A percentile compares a stretch with the other conserved stretches of the same genome.
phyloP scores from a whole-genome alignment of 2,113 vertebrate species.

The Steatornis caripensis region DNA sequence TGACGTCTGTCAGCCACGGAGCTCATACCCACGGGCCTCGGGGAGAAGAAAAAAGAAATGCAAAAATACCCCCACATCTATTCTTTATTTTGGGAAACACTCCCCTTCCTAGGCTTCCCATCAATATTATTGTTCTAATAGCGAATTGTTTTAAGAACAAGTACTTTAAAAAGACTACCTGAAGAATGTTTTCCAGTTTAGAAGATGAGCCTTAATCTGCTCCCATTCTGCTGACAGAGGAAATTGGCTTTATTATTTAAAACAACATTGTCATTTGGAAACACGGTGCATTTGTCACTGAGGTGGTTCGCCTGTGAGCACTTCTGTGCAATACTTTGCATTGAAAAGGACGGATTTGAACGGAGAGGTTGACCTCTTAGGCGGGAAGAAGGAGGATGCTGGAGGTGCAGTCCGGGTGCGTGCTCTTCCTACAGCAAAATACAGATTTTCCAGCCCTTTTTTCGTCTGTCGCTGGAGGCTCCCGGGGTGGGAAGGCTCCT shows the following conservation, averaged over 20 bases:
- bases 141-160: background rate
- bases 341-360: background rate
- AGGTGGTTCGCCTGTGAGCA: background rate
- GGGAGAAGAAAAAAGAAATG: background rate
- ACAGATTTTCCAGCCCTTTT: background rate
- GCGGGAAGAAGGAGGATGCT: background rate
- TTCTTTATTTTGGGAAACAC: background rate
- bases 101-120: background rate
- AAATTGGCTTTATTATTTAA: background rate
- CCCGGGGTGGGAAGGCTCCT: background rate
- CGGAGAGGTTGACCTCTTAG: fast-evolving
- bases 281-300: fast-evolving
- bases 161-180: background rate
- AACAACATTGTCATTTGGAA: background rate
- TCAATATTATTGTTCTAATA: background rate
- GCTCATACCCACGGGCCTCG: background rate
- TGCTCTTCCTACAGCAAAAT: background rate
- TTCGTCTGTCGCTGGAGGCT: background rate
- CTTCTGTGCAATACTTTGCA: fast-evolving
- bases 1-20: background rate
- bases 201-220: background rate
- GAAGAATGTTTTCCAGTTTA: background rate
- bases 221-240: background rate
- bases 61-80: fast-evolving
- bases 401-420: background rate